These are phyloP conservation scores for Siphamia tubifer DNA, from an alignment of 2,113 vertebrate genomes.

Conservation along the genomic window DNA sequence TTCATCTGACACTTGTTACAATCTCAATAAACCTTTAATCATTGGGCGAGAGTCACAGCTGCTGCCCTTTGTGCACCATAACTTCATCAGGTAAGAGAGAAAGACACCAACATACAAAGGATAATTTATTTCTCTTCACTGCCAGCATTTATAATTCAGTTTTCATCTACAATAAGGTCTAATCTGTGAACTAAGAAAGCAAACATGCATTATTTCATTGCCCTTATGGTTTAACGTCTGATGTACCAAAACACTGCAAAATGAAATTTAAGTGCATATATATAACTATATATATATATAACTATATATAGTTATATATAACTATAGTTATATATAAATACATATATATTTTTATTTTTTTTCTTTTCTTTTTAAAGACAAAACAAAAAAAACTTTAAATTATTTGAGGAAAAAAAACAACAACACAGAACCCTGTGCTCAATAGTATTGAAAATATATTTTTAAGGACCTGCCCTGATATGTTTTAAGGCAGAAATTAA, in stretches of 20 bases:
- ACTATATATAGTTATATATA: conserved; percentile 41
- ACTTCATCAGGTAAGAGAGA: neutral
- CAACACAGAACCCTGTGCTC: conserved; percentile 67
- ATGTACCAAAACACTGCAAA: conserved; percentile 60
- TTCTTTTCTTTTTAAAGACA: too few relatives aligned
- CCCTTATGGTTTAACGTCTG: conserved; percentile 42
- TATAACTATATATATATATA: conserved; percentile 49
- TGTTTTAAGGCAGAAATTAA: conserved; percentile 53
- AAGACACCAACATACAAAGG: conserved; percentile 45
- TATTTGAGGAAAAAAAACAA: conserved; percentile 30
- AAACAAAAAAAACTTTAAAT: conserved; percentile 57
- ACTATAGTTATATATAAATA: conserved; percentile 45
- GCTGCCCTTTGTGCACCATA: neutral
- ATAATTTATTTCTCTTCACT: conserved; percentile 61
- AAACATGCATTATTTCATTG: conserved; percentile 46
- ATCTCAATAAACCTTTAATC: conserved; percentile 43
- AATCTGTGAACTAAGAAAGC: conserved; percentile 39
- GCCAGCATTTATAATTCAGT: conserved; percentile 34
- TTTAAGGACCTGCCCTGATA: conserved; percentile 67
- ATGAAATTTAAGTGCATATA: conserved; percentile 53
- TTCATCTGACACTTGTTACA: conserved; percentile 11
- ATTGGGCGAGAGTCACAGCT: neutral
- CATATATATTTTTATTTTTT: too few relatives aligned
- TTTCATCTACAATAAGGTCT: conserved; percentile 45
- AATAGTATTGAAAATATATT: conserved; percentile 61